phyloP scores from a whole-genome alignment of 2,113 vertebrate genomes.

The Peromyscus californicus region DNA sequence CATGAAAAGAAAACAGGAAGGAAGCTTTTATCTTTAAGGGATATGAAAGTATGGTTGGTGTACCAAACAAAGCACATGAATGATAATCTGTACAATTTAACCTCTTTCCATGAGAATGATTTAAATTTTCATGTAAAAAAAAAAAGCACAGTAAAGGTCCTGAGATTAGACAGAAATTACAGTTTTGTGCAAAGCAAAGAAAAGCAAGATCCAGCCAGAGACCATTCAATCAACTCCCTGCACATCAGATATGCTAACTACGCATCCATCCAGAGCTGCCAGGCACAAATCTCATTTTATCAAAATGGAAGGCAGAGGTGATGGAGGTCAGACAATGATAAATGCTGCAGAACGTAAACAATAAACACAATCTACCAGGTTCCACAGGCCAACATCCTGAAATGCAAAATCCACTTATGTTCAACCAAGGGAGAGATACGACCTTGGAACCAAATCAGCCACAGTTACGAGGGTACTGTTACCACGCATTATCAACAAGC shows the following conservation, averaged over 20 bases:
- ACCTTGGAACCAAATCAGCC: conserved; percentile 51
- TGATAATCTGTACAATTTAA: conserved; percentile 41
- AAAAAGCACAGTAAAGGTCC: conserved; percentile 51
- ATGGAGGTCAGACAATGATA: conserved; percentile 69
- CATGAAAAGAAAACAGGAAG: not conserved
- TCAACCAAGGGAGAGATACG: conserved; percentile 50
- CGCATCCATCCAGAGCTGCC: not conserved
- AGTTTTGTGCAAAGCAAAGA: conserved; percentile 35
- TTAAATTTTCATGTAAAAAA: conserved; percentile 43
- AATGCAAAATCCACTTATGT: conserved; percentile 51
- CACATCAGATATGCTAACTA: conserved; percentile 28
- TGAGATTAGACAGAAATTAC: conserved; percentile 60
- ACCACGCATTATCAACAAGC: conserved; percentile 41
- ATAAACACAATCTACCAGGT: conserved; percentile 59
- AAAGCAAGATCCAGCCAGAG: not conserved
- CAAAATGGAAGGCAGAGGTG: conserved; percentile 61
- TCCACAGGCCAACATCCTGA: conserved; percentile 48
- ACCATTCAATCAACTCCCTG: not conserved
- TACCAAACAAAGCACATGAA: conserved; percentile 1
- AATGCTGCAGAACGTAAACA: conserved; percentile 56
- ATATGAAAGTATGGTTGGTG: conserved; percentile 3
- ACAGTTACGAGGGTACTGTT: not conserved
- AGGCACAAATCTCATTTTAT: conserved; percentile 30
- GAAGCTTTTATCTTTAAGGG: not conserved
- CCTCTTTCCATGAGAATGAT: not conserved